Conservation (phyloP, 2,113 vertebrate genomes). For the Grus americana region DNA sequence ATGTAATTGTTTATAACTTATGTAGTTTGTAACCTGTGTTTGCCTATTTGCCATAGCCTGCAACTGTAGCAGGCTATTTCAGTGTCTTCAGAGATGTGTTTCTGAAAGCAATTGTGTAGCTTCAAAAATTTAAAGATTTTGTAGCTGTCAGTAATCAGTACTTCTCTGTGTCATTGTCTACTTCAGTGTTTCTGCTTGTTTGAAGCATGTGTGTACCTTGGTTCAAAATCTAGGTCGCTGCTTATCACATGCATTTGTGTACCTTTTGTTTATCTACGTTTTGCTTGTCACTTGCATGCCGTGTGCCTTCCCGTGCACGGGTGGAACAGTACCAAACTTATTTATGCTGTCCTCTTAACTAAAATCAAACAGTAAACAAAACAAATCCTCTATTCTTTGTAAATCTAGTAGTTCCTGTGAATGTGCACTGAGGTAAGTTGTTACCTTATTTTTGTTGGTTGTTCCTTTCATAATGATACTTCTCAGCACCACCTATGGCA, state of each 20-base stretch:
- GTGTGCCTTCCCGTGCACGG: background rate
- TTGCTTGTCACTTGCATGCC: background rate
- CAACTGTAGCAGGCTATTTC: background rate
- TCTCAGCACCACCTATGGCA: background rate
- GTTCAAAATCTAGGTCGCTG: background rate
- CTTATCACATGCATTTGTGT: background rate
- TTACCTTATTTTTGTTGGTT: background rate
- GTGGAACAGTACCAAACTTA: background rate
- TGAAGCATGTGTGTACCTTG: background rate
- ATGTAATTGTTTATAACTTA: constrained; percentile 43
- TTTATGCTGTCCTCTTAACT: background rate
- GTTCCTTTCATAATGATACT: background rate
- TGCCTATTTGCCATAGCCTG: background rate
- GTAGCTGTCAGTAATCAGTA: background rate
- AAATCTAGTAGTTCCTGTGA: background rate
- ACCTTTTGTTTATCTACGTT: background rate
- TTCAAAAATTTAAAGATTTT: background rate
- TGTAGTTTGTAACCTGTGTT: constrained; percentile 24
- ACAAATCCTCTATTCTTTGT: background rate
- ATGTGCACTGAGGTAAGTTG: background rate
- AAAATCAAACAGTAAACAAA: background rate
- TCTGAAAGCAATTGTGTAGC: background rate
- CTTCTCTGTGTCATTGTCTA: background rate
- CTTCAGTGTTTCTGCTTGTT: background rate
- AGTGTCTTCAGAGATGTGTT: background rate